Evolutionary conservation across 2,888 invertebrate species (phyloP).

Genomic region (Meiosimyza decipiens): DNA sequence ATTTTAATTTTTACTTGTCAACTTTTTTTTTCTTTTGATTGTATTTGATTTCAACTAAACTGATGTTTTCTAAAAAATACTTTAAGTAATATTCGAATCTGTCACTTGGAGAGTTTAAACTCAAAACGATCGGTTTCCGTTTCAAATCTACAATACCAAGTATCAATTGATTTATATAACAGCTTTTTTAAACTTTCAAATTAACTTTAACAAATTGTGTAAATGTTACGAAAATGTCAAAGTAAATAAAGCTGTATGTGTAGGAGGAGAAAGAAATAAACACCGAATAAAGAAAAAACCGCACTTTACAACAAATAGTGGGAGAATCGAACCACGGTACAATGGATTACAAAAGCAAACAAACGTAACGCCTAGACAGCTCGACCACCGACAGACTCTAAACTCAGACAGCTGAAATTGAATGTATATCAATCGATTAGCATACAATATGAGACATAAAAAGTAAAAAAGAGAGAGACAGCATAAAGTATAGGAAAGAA

Average conservation of each 20-base stretch:
- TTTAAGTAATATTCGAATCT: not conserved
- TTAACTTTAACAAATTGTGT: slow-evolving; percentile 39
- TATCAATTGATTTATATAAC: slow-evolving; percentile 41
- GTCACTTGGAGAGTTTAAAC: slow-evolving; percentile 49
- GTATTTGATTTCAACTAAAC: no score
- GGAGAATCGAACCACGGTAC: slow-evolving; percentile 2
- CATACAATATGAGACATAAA: no score
- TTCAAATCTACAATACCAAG: slow-evolving; percentile 47
- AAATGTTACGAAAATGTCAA: slow-evolving; percentile 39
- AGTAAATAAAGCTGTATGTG: slow-evolving; percentile 42
- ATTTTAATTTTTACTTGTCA: no score
- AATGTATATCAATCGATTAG: no score
- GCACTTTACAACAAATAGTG: not conserved
- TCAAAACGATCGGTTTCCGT: slow-evolving; percentile 42
- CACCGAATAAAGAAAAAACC: not conserved
- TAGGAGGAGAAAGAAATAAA: not conserved
- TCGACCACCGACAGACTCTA: not conserved
- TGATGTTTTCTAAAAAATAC: not conserved
- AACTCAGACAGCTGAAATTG: not conserved
- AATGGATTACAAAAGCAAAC: not conserved
- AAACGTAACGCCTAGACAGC: slow-evolving; percentile 7
- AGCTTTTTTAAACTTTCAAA: slow-evolving; percentile 37
- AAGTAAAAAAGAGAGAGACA: no score
- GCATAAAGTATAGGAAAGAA: no score
- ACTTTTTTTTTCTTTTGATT: not conserved